Evolutionary conservation across 2,113 vertebrate genomes (phyloP), one percentile per base, ranked within the genome.

Genomic region (Thryonomys swinderianus): DNA sequence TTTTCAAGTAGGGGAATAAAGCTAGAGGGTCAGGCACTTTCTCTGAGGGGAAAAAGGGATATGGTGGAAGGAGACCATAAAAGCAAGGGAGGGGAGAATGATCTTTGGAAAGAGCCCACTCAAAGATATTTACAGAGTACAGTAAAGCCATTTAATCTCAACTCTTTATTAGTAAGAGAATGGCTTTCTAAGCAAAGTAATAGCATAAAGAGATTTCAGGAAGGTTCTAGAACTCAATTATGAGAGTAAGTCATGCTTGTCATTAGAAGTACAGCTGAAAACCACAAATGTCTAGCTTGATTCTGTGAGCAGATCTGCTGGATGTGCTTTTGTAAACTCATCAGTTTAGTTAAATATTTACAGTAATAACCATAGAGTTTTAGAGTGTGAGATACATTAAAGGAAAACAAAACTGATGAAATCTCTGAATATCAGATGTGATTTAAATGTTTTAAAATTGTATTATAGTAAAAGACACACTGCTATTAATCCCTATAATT

Each of bases 1-100:
- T 95, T 97, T 96, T 94, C 95, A 94, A 93, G 84, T 76, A 94
- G 85, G 96, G 67, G 59, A 95, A 85, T 87, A 97, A 94, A 96
- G 17, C n/a, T 64, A 71, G 80, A 95, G 53, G 45, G 79, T 45
- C 79, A 94, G n/a, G 21, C 32, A 86, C 74, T 94, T 93, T 93
- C 82, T 96, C 20, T 64, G n/a, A 85, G 14, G 32, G 34, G 90
- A 73, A 25, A 78, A 79, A 76, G 59, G 57, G 20, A 20, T 80
- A 14, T 53, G 27, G 20, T 84, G n/a, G 42, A 66, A 92, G 48
- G 61, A 40, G 23, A 74, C 8, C 25, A 67, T 90, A 96, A 88
- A 95, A 93, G 12, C 40, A 61, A 84, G 61, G n/a, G 64, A 55
- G 11, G 6, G 6, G 53, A 96, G 73, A 95, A 76, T 1, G 93